Base-by-base conservation (phyloP, 2,888 invertebrate species). In the Quadroppia sp. region DNA sequence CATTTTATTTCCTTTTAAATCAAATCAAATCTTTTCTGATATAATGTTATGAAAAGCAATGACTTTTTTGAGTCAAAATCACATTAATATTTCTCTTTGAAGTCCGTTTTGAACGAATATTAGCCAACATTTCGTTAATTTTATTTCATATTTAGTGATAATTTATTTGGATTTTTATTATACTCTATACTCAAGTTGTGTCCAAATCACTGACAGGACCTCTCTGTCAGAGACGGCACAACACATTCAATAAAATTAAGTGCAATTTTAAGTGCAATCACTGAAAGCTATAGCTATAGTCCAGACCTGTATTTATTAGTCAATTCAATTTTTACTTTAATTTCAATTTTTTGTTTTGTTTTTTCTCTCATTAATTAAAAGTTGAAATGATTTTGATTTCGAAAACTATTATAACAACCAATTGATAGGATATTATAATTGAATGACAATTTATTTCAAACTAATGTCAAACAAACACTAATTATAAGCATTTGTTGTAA, bases 261-360 rank as follows among this genome's bases (percentile, higher is more conserved):
- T 56, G 56, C 56, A 56, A 56, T 56, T 64, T 56, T 30, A 64
- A 36, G 64, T 64, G 64, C 64, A 64, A 64, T 64, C 56, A 56
- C 36, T 50, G 2, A 50, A 50, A 20, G n/a, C 50, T 50, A n/a
- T 56, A 56, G 23, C 28, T 28, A 11, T 56, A 56, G 56, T 56
- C 28, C 30, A 28, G 28, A 13, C 6, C 25, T 56, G 4, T 17
- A 30, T 28, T 42, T 36, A 20, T 36, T 32, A 32, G 23, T 32
- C 20, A 36, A 17, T 69, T 28, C 42, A 15, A 13, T 69, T 36
- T 36, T 15, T 17, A 59, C 53, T 20, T 28, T 7, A 53, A 53
- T 25, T 36, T 36, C 36, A 36, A 36, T 6, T 36, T n/a, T n/a
- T n/a, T n/a, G n/a, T 48, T 15, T 17, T 15, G 17, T 17, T 48